A percentile compares a stretch with the other conserved stretches of the same genome.
Evolutionary conservation across 2,888 invertebrate genomes (phyloP).

Genomic region (Herminia tarsipennalis): DNA sequence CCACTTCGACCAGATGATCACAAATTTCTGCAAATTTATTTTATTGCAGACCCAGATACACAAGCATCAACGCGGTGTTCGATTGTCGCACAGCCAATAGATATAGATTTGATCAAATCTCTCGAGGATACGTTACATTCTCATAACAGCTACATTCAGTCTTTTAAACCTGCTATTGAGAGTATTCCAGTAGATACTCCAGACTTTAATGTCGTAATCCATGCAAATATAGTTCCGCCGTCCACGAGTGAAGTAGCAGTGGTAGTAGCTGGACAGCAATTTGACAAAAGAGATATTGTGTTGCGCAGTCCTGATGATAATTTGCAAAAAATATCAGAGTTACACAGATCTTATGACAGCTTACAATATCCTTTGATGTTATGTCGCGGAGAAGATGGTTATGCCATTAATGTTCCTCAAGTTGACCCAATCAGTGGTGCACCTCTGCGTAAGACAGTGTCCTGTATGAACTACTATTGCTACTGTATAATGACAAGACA

Average conservation of each 20-base stretch:
- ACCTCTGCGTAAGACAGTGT: slow-evolving; percentile 33
- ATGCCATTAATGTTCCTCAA: slow-evolving; percentile 34
- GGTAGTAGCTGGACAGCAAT: slow-evolving; percentile 38
- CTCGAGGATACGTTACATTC: slow-evolving; percentile 38
- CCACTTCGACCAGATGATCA: slow-evolving; percentile 31
- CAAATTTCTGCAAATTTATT: slow-evolving; percentile 36
- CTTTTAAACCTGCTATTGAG: slow-evolving; percentile 39
- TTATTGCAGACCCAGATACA: slow-evolving; percentile 32
- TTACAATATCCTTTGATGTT: slow-evolving; percentile 43
- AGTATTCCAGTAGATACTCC: slow-evolving; percentile 29
- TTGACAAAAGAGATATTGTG: slow-evolving; percentile 41
- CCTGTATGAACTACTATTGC: slow-evolving; percentile 38
- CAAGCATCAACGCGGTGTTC: slow-evolving; percentile 33
- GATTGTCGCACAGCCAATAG: slow-evolving; percentile 31
- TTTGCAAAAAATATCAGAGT: slow-evolving; percentile 34
- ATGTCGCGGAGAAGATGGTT: slow-evolving; percentile 39
- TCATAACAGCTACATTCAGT: slow-evolving; percentile 33
- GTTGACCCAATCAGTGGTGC: slow-evolving; percentile 22
- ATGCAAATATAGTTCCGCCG: slow-evolving; percentile 35
- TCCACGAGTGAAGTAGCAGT: slow-evolving; percentile 41
- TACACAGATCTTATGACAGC: slow-evolving; percentile 41
- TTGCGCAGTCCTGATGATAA: slow-evolving; percentile 35
- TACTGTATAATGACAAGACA: slow-evolving; percentile 27
- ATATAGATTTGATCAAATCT: slow-evolving; percentile 27
- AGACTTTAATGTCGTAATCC: slow-evolving; percentile 35